phyloP scores from a whole-genome alignment of 92 coral and sea anemone species.

The Parazoanthus atlanticus region DNA sequence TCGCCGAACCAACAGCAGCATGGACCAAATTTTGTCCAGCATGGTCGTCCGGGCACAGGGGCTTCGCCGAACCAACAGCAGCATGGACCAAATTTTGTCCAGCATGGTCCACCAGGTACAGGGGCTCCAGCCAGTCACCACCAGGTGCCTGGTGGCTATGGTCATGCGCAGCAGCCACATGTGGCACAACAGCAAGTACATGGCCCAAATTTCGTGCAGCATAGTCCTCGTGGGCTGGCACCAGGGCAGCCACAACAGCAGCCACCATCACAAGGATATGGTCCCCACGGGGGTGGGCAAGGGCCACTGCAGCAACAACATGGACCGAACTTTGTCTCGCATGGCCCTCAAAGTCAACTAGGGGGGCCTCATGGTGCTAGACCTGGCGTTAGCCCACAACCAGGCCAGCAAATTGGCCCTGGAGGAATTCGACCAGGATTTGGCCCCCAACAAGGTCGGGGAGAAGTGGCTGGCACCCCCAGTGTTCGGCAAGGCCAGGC shows the following conservation, averaged over 20 bases:
- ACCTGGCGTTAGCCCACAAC: constrained; percentile 9
- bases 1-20: constrained; percentile 47
- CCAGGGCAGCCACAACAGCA: constrained; percentile 28
- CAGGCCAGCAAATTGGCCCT: constrained; percentile 18
- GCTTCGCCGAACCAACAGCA: constrained; percentile 42
- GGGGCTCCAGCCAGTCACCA: background rate
- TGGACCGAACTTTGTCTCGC: constrained; percentile 55
- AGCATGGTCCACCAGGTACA: constrained; percentile 9
- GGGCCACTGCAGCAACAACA: constrained; percentile 53
- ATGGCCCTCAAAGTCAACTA: constrained; percentile 26
- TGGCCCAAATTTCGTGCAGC: constrained; percentile 42
- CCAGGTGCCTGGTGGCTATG: constrained; percentile 18
- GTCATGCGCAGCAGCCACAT: constrained; percentile 11
- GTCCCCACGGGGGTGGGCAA: constrained; percentile 71
- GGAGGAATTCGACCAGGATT: constrained; percentile 19
- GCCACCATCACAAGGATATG: constrained; percentile 32
- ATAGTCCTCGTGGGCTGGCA: background rate
- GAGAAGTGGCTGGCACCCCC: background rate
- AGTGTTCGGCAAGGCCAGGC: constrained; percentile 12
- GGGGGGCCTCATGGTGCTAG: constrained; percentile 34
- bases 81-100: constrained; percentile 54
- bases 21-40: constrained; percentile 49
- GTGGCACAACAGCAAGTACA: constrained; percentile 24
- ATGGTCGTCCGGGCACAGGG: constrained; percentile 37
- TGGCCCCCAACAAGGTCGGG: constrained; percentile 11